Base-by-base conservation (phyloP, 2,888 invertebrate genomes). In the Phlogophora meticulosa region DNA sequence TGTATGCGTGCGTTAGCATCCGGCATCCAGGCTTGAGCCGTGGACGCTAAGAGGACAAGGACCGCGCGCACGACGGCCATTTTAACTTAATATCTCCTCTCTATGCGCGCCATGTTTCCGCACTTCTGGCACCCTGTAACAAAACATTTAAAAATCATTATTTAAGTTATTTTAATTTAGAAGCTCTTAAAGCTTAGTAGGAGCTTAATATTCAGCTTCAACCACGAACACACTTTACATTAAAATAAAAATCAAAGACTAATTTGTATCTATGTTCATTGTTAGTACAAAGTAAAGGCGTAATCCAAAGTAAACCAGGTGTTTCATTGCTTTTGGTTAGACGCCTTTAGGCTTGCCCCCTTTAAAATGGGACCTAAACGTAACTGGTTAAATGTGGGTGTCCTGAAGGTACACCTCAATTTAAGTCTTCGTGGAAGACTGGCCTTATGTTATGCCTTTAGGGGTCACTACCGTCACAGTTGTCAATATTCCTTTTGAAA, bases 21-120 rank as follows among this genome's bases (percentile, higher is more conserved):
- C 84, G 97, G 97, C 91, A 97, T 96, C 97, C 97, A 97, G 85
- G 97, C 97, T 88, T 96, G 96, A 84, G 96, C 96, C 90, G 96
- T 95, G 89, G 94, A 94, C 80, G 94, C 95, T 85, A 96, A 91
- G 85, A 96, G 92, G 84, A 96, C 90, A 84, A 96, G 88, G 88
- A 96, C 94, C 92, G 97, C 88, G 96, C 93, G 92, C 80, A 90
- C 92, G 89, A 93, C 93, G 91, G 93, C 95, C 95, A 95, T 95
- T 77, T 92, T 94, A 89, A 78, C 84, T 93, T 90, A 92, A 82
- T 90, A 85, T 88, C 88, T 89, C 88, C 90, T 92, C 82, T 90
- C 90, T 90, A 92, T 85, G 82, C 86, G 84, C 92, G 91, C 93
- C 95, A 95, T 95, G 88, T 88, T 92, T 83, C 81, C 77, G 76